Conservation (phyloP, 2,113 vertebrate species). For the Lepisosteus osseus region DNA sequence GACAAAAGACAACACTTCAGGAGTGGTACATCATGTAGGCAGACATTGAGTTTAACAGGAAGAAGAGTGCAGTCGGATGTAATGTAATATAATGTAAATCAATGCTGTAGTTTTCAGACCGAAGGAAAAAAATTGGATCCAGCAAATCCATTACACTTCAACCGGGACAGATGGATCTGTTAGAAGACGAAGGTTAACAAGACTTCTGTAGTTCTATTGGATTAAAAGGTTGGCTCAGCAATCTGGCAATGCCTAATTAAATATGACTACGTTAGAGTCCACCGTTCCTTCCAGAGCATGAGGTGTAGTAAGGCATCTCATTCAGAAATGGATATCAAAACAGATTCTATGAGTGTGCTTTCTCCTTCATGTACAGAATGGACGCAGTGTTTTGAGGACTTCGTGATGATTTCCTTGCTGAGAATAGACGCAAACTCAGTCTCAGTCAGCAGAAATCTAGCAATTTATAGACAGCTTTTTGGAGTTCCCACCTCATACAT, state of each 20-base stretch:
- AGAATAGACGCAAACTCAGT: too few relatives aligned
- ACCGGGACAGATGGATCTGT: conserved; percentile 44
- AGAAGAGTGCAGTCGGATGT: conserved; percentile 42
- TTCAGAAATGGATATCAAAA: conserved; percentile 66
- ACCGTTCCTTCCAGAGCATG: conserved; percentile 16
- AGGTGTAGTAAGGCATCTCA: conserved; percentile 50
- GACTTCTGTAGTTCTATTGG: conserved; percentile 57
- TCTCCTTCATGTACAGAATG: neutral
- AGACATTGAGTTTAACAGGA: too few relatives aligned
- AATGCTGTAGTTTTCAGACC: conserved; percentile 52
- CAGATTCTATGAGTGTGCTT: conserved; percentile 49
- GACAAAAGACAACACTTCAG: too few relatives aligned
- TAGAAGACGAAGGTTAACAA: conserved; percentile 48
- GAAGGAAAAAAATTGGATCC: conserved; percentile 55
- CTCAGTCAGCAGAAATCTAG: too few relatives aligned
- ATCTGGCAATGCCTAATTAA: conserved; percentile 68
- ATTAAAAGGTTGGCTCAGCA: conserved; percentile 64
- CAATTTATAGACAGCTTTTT: too few relatives aligned
- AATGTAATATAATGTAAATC: conserved; percentile 56
- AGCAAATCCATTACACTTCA: conserved; percentile 46
- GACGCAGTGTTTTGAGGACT: too few relatives aligned
- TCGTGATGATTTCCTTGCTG: too few relatives aligned
- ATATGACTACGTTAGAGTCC: conserved; percentile 64
- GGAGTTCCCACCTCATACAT: too few relatives aligned
- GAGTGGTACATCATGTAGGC: too few relatives aligned